Percentiles rank a stretch among this genome's conserved stretches.
These are phyloP conservation scores for Speoplatyrhinus poulsoni DNA, from an alignment of 2,113 vertebrate species.

Conservation along the genomic window DNA sequence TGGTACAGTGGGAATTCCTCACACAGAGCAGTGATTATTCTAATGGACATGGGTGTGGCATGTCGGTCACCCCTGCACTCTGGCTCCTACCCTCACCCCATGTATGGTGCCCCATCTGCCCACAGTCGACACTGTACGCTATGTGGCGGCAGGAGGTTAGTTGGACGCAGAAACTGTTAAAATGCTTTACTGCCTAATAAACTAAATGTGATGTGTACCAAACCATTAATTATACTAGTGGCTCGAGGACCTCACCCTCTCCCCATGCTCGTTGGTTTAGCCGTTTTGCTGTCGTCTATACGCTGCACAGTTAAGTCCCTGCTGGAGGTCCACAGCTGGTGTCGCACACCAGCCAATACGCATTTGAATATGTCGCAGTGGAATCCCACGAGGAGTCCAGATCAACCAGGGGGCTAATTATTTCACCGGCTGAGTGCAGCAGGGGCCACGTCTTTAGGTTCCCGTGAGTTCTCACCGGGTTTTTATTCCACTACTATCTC, in stretches of 20 bases:
- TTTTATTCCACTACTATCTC: slow-evolving; percentile 7
- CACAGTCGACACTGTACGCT: slow-evolving; percentile 3
- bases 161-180: background rate
- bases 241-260: slow-evolving; percentile 8
- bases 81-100: slow-evolving; percentile 12
- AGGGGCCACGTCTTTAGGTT: slow-evolving; percentile 55
- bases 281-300: slow-evolving; percentile 8
- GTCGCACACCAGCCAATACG: slow-evolving; percentile 64
- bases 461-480: slow-evolving; percentile 50
- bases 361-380: slow-evolving; percentile 62
- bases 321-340: slow-evolving; percentile 65
- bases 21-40: slow-evolving; percentile 27
- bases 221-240: too few species aligned
- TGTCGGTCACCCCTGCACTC: background rate
- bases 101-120: slow-evolving; percentile 42
- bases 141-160: background rate
- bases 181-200: background rate
- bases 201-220: too few species aligned
- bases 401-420: slow-evolving; percentile 72
- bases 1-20: slow-evolving; percentile 50
- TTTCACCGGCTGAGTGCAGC: slow-evolving; percentile 62
- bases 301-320: slow-evolving; percentile 37
- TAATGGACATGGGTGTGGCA: slow-evolving; percentile 55
- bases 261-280: background rate
- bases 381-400: slow-evolving; percentile 53